These are phyloP conservation scores for Heliconius aoede DNA, from an alignment of 2,888 invertebrate genomes.

Conservation along the genomic window DNA sequence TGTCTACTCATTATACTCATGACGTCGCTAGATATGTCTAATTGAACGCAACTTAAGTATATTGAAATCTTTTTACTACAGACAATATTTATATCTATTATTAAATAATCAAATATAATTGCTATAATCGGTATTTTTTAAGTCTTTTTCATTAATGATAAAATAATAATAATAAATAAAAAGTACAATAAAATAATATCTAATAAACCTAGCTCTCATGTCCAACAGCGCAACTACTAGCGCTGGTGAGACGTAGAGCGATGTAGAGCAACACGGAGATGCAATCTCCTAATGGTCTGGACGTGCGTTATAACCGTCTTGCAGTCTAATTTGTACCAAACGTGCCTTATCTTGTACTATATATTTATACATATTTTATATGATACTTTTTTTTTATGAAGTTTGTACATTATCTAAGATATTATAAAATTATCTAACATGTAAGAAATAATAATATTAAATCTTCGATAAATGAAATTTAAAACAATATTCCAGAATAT, in stretches of 20 bases:
- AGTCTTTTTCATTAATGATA: background rate
- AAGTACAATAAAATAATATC: background rate
- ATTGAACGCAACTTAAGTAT: too few species aligned
- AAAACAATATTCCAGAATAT: too few species aligned
- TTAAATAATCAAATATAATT: too few species aligned
- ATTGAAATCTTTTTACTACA: too few species aligned
- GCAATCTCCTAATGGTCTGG: slow-evolving; percentile 46
- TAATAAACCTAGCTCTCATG: slow-evolving; percentile 21
- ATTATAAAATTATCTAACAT: too few species aligned
- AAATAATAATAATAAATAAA: background rate
- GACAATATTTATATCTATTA: too few species aligned
- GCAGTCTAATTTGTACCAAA: slow-evolving; percentile 31
- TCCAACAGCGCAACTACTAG: slow-evolving; percentile 14
- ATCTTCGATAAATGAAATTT: too few species aligned
- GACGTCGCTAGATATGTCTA: too few species aligned
- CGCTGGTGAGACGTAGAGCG: slow-evolving; percentile 54
- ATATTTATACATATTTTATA: background rate
- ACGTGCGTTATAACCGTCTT: slow-evolving; percentile 31
- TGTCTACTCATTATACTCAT: too few species aligned
- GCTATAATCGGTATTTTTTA: too few species aligned
- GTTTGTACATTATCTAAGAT: too few species aligned
- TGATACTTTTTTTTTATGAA: background rate
- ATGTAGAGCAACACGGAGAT: slow-evolving; percentile 37
- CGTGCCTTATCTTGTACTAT: slow-evolving; percentile 3
- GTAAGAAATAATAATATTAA: too few species aligned